Evolutionary conservation across 2,888 invertebrate species (phyloP).

Genomic region (Lasioglossum figueresi): DNA sequence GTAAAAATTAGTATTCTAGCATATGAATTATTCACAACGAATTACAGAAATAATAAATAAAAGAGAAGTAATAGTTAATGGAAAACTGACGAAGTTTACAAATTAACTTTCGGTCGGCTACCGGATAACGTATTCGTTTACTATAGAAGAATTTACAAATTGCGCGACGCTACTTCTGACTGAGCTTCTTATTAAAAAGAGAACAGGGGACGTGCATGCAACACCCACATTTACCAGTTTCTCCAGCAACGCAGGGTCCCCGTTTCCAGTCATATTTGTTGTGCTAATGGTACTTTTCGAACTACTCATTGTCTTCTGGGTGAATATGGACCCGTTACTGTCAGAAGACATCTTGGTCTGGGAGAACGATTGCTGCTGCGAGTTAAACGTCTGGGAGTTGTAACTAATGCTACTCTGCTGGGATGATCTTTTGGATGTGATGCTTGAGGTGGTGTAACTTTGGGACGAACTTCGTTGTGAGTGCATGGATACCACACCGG

Average conservation of each 20-base stretch:
- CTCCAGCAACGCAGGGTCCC: conserved; percentile 78
- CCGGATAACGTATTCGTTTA: neutral
- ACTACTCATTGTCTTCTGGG: conserved; percentile 78
- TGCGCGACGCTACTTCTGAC: neutral
- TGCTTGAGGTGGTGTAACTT: conserved; percentile 84
- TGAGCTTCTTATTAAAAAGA: neutral
- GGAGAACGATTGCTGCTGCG: conserved; percentile 79
- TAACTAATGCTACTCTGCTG: conserved; percentile 86
- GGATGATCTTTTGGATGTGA: conserved; percentile 87
- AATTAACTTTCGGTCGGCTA: neutral
- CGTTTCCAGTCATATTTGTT: conserved; percentile 74
- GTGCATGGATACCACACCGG: conserved; percentile 88
- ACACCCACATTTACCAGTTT: conserved; percentile 82
- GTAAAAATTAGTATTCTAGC: too few relatives aligned
- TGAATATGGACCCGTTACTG: conserved; percentile 79
- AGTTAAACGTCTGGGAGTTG: conserved; percentile 79
- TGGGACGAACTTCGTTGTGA: conserved; percentile 87
- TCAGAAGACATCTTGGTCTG: conserved; percentile 79
- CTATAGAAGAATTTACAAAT: neutral
- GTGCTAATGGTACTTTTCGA: conserved; percentile 78
- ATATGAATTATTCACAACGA: neutral
- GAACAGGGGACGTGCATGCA: conserved; percentile 61
- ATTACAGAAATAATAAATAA: neutral
- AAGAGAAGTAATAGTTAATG: neutral
- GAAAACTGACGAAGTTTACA: neutral